Percentiles rank a stretch among this genome's conserved stretches.
Conservation (phyloP, 2,113 vertebrate species). For the Oncorhynchus mykiss region DNA sequence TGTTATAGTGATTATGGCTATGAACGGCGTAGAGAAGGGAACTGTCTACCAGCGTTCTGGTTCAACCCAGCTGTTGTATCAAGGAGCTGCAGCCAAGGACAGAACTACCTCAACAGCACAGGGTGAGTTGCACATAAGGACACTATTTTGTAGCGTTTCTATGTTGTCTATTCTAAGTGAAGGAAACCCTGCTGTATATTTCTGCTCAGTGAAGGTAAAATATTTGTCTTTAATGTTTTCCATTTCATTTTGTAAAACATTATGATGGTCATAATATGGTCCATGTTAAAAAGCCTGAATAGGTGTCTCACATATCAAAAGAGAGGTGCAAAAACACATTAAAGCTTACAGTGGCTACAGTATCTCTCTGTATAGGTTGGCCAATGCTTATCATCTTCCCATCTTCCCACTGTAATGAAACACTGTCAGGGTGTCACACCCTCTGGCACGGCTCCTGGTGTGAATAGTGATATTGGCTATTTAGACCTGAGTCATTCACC, state of each 20-base stretch:
- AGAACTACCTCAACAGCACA: conserved; percentile 94
- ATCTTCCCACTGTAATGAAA: conserved; percentile 28
- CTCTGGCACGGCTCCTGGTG: conserved; percentile 42
- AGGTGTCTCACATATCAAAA: too few relatives aligned
- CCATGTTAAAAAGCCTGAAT: too few relatives aligned
- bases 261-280: too few relatives aligned
- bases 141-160: not conserved
- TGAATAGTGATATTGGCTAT: conserved; percentile 36
- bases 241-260: too few relatives aligned
- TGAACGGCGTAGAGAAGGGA: conserved; percentile 86
- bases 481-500: conserved; percentile 1
- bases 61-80: conserved; percentile 86
- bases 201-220: not conserved
- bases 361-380: too few relatives aligned
- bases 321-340: too few relatives aligned
- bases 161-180: too few relatives aligned
- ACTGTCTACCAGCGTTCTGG: conserved; percentile 94
- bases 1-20: conserved; percentile 91
- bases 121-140: conserved; percentile 76
- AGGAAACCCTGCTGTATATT: not conserved
- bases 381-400: conserved; percentile 18
- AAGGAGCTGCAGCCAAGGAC: conserved; percentile 87
- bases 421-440: conserved; percentile 24
- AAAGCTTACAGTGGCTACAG: too few relatives aligned
- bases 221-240: too few relatives aligned